A percentile compares a stretch with the other conserved stretches of the same genome.
These are phyloP conservation scores for Australoheros scitulus DNA, from an alignment of 2,113 vertebrate genomes.

Conservation along the genomic window DNA sequence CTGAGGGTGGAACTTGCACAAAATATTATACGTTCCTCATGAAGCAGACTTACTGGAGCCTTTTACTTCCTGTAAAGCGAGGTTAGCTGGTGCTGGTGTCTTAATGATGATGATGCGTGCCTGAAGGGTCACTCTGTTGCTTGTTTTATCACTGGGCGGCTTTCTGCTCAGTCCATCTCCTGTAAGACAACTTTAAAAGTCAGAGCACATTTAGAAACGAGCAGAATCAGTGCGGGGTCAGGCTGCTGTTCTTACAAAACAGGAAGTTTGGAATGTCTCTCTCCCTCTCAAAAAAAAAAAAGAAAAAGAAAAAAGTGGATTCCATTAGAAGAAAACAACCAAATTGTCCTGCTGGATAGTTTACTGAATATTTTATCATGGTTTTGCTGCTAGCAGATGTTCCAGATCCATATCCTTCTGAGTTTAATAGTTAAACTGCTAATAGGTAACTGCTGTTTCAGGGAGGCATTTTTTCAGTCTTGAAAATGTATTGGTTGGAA, in stretches of 20 bases:
- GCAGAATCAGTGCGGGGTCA: constrained; percentile 6
- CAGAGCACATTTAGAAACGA: constrained; percentile 20
- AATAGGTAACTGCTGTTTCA: background rate
- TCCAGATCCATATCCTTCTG: constrained; percentile 24
- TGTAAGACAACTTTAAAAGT: constrained; percentile 30
- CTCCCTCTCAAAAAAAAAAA: background rate
- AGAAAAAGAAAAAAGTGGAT: constrained; percentile 32
- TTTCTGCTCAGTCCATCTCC: constrained; percentile 17
- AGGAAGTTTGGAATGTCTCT: constrained; percentile 48
- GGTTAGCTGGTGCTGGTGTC: constrained; percentile 22
- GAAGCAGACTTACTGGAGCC: constrained; percentile 2
- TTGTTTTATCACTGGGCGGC: constrained; percentile 11
- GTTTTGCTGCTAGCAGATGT: constrained; percentile 39
- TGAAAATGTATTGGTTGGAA: background rate
- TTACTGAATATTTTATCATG: constrained; percentile 56
- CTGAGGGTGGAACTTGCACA: background rate
- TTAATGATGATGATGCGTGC: constrained; percentile 48
- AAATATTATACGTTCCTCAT: background rate
- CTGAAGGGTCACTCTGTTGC: constrained; percentile 32
- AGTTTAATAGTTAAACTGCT: constrained; percentile 6
- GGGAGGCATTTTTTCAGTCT: background rate
- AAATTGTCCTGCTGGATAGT: constrained; percentile 45
- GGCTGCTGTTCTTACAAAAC: constrained; percentile 43
- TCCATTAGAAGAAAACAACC: constrained; percentile 43
- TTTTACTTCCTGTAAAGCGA: constrained; percentile 44